These are phyloP conservation scores for Poeciliopsis turrubarensis DNA, from an alignment of 2,113 vertebrate species.

Conservation along the genomic window DNA sequence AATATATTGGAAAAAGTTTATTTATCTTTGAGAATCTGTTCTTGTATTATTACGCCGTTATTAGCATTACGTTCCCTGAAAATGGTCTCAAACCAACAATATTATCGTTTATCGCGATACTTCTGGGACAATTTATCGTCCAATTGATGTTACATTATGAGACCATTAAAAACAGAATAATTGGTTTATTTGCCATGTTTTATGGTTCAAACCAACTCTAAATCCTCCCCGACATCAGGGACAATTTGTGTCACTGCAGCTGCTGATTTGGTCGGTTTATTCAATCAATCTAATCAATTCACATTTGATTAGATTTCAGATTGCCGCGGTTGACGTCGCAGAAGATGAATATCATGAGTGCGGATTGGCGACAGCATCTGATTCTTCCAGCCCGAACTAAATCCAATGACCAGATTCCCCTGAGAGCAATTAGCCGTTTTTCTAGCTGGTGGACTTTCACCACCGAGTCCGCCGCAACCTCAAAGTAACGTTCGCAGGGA, in stretches of 20 bases:
- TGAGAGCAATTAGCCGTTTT: neutral
- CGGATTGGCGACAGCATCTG: slow-evolving; percentile 21
- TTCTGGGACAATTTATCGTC: too few species aligned
- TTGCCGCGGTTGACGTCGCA: slow-evolving; percentile 3
- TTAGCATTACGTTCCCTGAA: too few species aligned
- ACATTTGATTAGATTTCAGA: slow-evolving; percentile 46
- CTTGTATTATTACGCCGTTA: too few species aligned
- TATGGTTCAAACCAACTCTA: too few species aligned
- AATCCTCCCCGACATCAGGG: neutral
- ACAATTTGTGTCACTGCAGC: slow-evolving; percentile 12
- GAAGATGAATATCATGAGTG: slow-evolving; percentile 42
- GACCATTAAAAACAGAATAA: too few species aligned
- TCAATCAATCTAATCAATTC: slow-evolving; percentile 34
- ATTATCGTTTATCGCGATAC: too few species aligned
- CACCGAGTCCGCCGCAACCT: slow-evolving; percentile 7
- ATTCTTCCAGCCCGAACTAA: slow-evolving; percentile 28
- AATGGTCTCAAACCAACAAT: too few species aligned
- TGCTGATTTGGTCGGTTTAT: slow-evolving; percentile 40
- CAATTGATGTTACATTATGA: too few species aligned
- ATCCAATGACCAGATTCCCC: slow-evolving; percentile 3
- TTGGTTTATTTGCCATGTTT: too few species aligned
- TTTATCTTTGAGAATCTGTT: too few species aligned
- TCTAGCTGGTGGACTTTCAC: slow-evolving; percentile 12
- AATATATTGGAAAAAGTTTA: too few species aligned
- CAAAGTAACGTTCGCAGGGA: slow-evolving; percentile 21